Conservation (phyloP, 92 coral and sea anemone species). For the Desmophyllum pertusum region DNA sequence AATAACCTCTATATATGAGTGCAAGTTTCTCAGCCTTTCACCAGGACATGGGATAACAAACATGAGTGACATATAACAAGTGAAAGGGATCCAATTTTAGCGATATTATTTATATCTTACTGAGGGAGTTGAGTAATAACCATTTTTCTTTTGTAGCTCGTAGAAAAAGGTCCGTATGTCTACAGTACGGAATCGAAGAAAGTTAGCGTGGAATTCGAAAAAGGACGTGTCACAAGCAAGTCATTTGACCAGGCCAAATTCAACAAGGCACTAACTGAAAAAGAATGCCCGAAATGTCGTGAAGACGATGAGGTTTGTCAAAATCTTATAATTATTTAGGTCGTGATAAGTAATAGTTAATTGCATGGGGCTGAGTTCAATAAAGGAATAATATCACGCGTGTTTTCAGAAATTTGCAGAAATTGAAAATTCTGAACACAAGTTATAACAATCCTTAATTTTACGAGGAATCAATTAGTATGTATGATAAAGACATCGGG, state of each 20-base stretch:
- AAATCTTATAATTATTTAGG: not conserved
- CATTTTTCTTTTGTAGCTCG: slow-evolving; percentile 41
- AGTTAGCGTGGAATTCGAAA: slow-evolving; percentile 68
- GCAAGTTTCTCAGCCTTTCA: no score
- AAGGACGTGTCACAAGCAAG: slow-evolving; percentile 61
- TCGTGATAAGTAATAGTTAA: no score
- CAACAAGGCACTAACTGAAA: slow-evolving; percentile 57
- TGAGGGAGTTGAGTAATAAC: not conserved
- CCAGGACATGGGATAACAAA: no score
- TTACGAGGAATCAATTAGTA: no score
- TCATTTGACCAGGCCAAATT: slow-evolving; percentile 56
- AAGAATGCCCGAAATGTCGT: slow-evolving; percentile 67
- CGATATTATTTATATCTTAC: not conserved
- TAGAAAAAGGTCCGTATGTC: slow-evolving; percentile 88
- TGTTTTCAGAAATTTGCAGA: no score
- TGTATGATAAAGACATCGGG: no score
- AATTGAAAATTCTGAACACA: no score
- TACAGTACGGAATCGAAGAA: slow-evolving; percentile 66
- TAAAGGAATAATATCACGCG: no score
- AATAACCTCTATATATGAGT: no score
- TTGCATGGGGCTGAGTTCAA: no score
- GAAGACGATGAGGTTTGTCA: slow-evolving; percentile 70
- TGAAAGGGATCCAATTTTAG: not conserved
- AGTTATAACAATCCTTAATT: no score
- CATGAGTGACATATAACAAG: no score